Evolutionary conservation across 2,888 invertebrate species (phyloP).

Genomic region (Caenorhabditis japonica): DNA sequence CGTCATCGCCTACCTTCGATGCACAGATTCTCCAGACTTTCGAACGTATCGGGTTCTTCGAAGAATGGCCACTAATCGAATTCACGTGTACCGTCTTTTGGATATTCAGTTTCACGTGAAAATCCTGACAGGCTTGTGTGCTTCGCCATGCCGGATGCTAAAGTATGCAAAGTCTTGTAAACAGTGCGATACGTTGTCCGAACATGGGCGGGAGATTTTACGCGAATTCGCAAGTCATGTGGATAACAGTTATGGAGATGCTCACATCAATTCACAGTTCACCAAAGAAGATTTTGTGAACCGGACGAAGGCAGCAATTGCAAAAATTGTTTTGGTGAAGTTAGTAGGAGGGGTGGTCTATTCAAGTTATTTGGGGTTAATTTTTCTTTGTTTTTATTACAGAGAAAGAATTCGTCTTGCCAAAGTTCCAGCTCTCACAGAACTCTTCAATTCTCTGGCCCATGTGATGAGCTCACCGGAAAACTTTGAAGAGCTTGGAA

Average conservation of each 20-base stretch:
- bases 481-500: slow-evolving; percentile 35
- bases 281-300: slow-evolving; percentile 49
- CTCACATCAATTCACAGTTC: slow-evolving; percentile 56
- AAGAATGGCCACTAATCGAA: slow-evolving; percentile 54
- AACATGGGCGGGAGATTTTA: slow-evolving; percentile 67
- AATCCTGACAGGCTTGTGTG: slow-evolving; percentile 62
- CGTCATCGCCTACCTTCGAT: slow-evolving; percentile 54
- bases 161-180: slow-evolving; percentile 64
- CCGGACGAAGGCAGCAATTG: slow-evolving; percentile 57
- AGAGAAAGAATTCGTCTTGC: slow-evolving; percentile 36
- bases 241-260: slow-evolving; percentile 70
- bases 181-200: slow-evolving; percentile 65
- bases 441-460: slow-evolving; percentile 47
- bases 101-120: slow-evolving; percentile 69
- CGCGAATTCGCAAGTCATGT: slow-evolving; percentile 63
- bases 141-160: slow-evolving; percentile 61
- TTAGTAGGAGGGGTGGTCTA: no score
- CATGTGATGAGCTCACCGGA: slow-evolving; percentile 35
- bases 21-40: slow-evolving; percentile 41
- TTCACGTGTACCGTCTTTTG: slow-evolving; percentile 58
- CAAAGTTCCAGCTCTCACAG: slow-evolving; percentile 49
- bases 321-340: slow-evolving; percentile 58
- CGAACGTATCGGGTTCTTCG: slow-evolving; percentile 53
- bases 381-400: background rate
- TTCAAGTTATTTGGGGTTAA: no score